Evolutionary conservation across 2,113 vertebrate genomes (phyloP).

Genomic region (Tiliqua scincoides): DNA sequence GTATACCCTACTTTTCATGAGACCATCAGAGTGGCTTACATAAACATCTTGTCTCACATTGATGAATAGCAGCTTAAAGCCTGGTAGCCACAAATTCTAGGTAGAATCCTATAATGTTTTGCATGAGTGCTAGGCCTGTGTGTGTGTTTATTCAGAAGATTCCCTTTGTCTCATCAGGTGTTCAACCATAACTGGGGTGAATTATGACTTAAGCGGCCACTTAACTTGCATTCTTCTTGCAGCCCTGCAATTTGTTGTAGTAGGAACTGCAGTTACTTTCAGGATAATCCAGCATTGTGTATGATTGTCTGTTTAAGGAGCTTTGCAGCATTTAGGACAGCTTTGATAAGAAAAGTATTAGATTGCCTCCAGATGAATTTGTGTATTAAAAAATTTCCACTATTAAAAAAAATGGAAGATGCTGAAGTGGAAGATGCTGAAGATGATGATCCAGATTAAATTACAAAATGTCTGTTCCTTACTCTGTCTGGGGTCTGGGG

Average conservation of each 20-base stretch:
- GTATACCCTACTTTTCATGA: too few relatives aligned
- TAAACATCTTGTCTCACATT: background rate
- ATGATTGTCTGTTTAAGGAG: background rate
- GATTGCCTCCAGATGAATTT: background rate
- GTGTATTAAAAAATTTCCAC: background rate
- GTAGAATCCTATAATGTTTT: background rate
- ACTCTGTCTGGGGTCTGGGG: background rate
- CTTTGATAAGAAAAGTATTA: background rate
- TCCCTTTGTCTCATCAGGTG: background rate
- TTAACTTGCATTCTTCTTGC: background rate
- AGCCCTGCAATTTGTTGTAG: background rate
- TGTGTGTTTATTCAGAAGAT: background rate
- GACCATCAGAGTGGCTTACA: too few relatives aligned
- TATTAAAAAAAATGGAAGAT: too few relatives aligned
- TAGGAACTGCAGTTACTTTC: background rate
- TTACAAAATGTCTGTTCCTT: slow-evolving; percentile 14
- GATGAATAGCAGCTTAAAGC: background rate
- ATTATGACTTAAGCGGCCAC: background rate
- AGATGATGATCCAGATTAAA: background rate
- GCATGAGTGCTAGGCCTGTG: background rate
- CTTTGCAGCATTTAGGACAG: background rate
- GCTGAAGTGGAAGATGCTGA: background rate
- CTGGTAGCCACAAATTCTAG: background rate
- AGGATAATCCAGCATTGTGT: background rate
- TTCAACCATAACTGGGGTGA: background rate